Evolutionary conservation across 2,113 vertebrate species (phyloP), one percentile per base, ranked within the genome.

Genomic region (Oryzias woworae): DNA sequence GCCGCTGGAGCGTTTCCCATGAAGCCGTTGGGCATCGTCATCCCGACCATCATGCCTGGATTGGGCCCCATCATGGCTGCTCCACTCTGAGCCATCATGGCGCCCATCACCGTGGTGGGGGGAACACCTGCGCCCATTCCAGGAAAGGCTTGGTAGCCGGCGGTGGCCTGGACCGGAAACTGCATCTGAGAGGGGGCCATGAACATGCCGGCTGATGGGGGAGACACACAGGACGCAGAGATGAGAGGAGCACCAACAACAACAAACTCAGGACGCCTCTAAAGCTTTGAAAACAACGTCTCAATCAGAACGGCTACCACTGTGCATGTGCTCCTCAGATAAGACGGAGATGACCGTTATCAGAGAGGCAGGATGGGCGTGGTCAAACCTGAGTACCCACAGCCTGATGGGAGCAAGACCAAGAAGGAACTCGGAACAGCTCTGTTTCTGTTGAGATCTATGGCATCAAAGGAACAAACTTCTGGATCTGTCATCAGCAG

Each of bases 11-110:
- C 58, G 5, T 91, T 91, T 58, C 95, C 96, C 93, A 96, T 94
- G 87, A 96, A 98, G 71, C 96, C 96, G 42, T 97, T 99, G 53
- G 96, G 95, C 91, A 98, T 94, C 1, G 94, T 95, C 94, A 99
- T 92, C 82, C 95, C 95, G 26, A 96, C 93, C 96, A 99, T 96
- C 94, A 98, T 91, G 0, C 94, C 94, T 3, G 94, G 68, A 69
- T 84, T 96, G 73, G 94, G 96, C 77, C 94, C 95, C 93, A 98
- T 95, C 88, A 95, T 93, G 76, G 94, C 89, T 13, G 93, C 87
- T 0, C 94, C 91, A 0, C 93, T 91, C 51, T 95, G 95, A 81
- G 93, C 93, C 92, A 96, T 94, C 89, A 98, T 92, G 18, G 89
- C 95, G 51, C 95, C 96, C 87, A 98, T 94, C 80, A 99, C 94